A percentile compares a stretch with the other conserved stretches of the same genome.
Evolutionary conservation across 2,888 invertebrate species (phyloP).

Genomic region (Apotomis turbidana): DNA sequence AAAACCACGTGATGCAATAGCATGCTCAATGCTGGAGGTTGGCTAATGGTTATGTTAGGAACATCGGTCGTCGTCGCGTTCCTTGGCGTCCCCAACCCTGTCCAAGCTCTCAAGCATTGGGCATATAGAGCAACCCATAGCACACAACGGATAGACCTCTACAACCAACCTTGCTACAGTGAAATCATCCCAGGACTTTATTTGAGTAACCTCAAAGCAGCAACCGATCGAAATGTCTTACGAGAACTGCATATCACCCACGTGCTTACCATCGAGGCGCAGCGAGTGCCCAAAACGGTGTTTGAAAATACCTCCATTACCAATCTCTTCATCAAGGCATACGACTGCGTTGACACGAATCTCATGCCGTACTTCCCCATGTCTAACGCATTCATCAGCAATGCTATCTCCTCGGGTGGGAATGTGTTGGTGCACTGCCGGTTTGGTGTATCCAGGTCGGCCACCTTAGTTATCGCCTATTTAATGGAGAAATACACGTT

Average conservation of each 20-base stretch:
- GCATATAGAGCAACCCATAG: constrained; percentile 60
- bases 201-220: constrained; percentile 76
- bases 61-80: constrained; percentile 69
- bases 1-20: constrained; percentile 47
- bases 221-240: constrained; percentile 66
- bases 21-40: constrained; percentile 61
- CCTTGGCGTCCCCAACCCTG: constrained; percentile 68
- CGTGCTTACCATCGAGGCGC: constrained; percentile 77
- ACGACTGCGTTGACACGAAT: constrained; percentile 74
- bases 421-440: constrained; percentile 96
- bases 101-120: constrained; percentile 70
- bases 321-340: constrained; percentile 78
- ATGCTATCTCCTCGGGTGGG: constrained; percentile 83
- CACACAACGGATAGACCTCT: constrained; percentile 72
- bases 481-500: constrained; percentile 94
- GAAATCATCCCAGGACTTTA: constrained; percentile 72
- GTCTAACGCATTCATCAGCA: constrained; percentile 77
- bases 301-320: constrained; percentile 67
- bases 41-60: constrained; percentile 68
- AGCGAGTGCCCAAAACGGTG: constrained; percentile 69
- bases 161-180: constrained; percentile 73
- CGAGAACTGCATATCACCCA: constrained; percentile 74
- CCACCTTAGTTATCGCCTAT: constrained; percentile 97
- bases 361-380: constrained; percentile 78
- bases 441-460: constrained; percentile 96